phyloP scores from a whole-genome alignment of 2,797 vertebrate genomes.

The Pangasius djambal region DNA sequence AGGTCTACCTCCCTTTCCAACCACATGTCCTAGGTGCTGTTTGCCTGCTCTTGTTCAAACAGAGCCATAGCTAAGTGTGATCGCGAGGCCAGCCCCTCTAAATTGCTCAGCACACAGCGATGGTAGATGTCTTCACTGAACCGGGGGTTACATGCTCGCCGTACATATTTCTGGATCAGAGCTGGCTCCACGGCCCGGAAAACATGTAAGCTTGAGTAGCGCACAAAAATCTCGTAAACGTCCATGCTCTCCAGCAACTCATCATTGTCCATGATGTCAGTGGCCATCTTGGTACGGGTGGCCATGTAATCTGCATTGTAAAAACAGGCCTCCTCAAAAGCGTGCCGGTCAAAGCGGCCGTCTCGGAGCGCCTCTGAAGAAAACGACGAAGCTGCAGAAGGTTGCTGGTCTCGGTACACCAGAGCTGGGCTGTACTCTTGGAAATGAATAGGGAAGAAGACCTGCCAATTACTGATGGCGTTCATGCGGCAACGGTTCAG shows the following conservation, averaged over 20 bases:
- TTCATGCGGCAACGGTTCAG: constrained; percentile 98
- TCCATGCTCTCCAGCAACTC: constrained; percentile 93
- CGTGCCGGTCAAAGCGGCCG: constrained; percentile 90
- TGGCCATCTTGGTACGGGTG: constrained; percentile 87
- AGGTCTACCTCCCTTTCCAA: not conserved
- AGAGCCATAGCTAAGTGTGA: constrained; percentile 91
- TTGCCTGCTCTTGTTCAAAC: constrained; percentile 95
- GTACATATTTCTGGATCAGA: constrained; percentile 88
- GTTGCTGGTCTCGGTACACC: constrained; percentile 81
- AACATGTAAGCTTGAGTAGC: constrained; percentile 92
- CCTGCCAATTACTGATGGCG: constrained; percentile 95
- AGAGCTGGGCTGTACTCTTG: constrained; percentile 92
- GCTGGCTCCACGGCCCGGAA: constrained; percentile 95
- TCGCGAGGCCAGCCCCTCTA: constrained; percentile 91
- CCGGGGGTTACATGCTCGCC: constrained; percentile 86
- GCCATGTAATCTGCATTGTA: constrained; percentile 97
- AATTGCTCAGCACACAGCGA: constrained; percentile 92
- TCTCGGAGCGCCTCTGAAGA: constrained; percentile 80
- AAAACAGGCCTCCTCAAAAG: constrained; percentile 96
- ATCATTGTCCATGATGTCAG: constrained; percentile 87
- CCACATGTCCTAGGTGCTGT: constrained; percentile 83
- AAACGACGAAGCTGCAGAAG: constrained; percentile 78
- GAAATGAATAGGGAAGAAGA: constrained; percentile 95
- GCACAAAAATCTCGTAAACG: constrained; percentile 93
- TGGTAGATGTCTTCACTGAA: constrained; percentile 95